Conservation (phyloP, 2,113 vertebrate genomes). For the Meriones unguiculatus region DNA sequence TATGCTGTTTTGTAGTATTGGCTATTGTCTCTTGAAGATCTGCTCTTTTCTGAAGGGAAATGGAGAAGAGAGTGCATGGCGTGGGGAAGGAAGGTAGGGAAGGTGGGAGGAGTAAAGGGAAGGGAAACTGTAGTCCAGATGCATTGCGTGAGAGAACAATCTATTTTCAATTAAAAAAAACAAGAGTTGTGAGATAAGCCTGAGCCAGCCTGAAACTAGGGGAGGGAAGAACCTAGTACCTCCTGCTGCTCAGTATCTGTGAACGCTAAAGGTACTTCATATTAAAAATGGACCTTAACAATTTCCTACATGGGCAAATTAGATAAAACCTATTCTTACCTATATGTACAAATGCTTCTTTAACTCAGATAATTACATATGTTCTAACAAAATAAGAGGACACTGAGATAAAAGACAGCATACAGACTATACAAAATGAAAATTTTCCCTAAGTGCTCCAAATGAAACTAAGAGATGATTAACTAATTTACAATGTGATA, state of each 20-base stretch:
- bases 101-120: too few relatives aligned
- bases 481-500: neutral
- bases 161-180: neutral
- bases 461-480: conserved; percentile 5
- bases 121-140: neutral
- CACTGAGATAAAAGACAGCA: neutral
- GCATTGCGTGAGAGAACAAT: neutral
- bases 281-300: neutral
- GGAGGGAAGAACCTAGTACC: neutral
- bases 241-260: neutral
- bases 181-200: neutral
- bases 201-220: neutral
- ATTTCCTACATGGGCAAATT: neutral
- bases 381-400: neutral
- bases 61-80: too few relatives aligned
- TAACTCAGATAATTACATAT: neutral
- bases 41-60: too few relatives aligned
- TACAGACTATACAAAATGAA: conserved; percentile 16
- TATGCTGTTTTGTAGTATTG: neutral
- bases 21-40: neutral
- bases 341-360: neutral
- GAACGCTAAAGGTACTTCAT: neutral
- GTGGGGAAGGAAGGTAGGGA: too few relatives aligned
- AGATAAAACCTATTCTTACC: neutral
- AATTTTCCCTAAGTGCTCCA: neutral